Conservation (phyloP, 2,113 vertebrate species). For the Zapus hudsonius region DNA sequence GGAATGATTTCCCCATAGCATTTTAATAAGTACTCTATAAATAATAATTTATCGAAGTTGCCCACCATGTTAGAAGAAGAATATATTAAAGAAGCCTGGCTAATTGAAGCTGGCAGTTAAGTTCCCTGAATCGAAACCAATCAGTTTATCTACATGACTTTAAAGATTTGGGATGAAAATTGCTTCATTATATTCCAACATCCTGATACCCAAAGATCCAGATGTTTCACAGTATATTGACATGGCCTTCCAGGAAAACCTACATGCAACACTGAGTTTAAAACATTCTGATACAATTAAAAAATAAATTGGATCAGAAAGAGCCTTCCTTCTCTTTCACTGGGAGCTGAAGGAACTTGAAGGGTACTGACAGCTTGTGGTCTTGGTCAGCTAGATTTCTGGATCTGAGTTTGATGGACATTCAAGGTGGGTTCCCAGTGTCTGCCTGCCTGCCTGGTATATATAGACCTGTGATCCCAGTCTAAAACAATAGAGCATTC, state of each 20-base stretch:
- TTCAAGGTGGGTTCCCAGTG: not conserved
- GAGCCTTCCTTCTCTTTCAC: not conserved
- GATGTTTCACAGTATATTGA: slow-evolving; percentile 70
- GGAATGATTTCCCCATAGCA: slow-evolving; percentile 88
- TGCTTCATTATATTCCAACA: slow-evolving; percentile 62
- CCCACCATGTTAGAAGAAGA: slow-evolving; percentile 72
- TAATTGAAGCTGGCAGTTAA: slow-evolving; percentile 80
- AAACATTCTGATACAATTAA: slow-evolving; percentile 64
- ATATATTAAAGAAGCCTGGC: slow-evolving; percentile 66
- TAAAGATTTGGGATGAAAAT: slow-evolving; percentile 76
- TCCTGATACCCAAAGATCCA: slow-evolving; percentile 66
- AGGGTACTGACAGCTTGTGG: slow-evolving; percentile 2
- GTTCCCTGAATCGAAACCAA: slow-evolving; percentile 78
- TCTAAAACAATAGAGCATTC: not conserved
- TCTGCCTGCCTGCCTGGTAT: too few species aligned
- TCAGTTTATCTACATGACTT: slow-evolving; percentile 72
- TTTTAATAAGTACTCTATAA: slow-evolving; percentile 88
- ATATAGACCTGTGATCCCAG: not conserved
- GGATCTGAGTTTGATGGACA: not conserved
- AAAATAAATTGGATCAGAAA: slow-evolving; percentile 67
- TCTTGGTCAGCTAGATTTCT: not conserved
- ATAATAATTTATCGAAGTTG: slow-evolving; percentile 85
- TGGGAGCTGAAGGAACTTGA: slow-evolving; percentile 47
- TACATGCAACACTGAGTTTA: slow-evolving; percentile 39
- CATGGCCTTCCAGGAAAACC: slow-evolving; percentile 70